Conservation (phyloP, 2,797 vertebrate genomes). For the Syncerus caffer region DNA sequence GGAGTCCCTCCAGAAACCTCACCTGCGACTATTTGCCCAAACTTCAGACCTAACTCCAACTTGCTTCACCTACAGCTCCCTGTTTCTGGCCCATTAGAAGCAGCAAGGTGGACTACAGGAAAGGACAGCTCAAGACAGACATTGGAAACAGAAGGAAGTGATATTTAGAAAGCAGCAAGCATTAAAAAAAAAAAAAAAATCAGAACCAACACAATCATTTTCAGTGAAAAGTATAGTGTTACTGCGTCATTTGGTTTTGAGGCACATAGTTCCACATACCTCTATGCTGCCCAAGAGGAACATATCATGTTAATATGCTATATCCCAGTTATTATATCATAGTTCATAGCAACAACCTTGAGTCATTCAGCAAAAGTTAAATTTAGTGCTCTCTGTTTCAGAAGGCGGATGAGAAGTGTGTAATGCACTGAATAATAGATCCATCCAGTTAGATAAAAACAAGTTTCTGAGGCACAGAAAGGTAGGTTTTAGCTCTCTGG, state of each 20-base stretch:
- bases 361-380: conserved; percentile 38
- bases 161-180: not conserved
- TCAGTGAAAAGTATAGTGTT: not conserved
- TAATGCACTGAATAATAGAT: not conserved
- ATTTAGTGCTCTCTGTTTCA: not conserved
- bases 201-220: not conserved
- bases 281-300: not conserved
- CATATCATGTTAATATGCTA: not conserved
- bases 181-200: not conserved
- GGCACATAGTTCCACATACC: not conserved
- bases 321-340: not conserved
- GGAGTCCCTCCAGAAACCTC: not conserved
- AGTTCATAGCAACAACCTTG: not conserved
- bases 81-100: not conserved
- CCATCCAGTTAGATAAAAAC: not conserved
- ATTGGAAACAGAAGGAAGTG: not conserved
- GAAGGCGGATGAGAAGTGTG: not conserved
- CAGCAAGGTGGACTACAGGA: not conserved
- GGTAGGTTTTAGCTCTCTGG: not conserved
- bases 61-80: not conserved
- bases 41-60: not conserved
- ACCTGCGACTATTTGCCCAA: not conserved
- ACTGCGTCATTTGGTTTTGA: not conserved
- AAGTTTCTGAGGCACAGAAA: not conserved
- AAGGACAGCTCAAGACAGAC: not conserved